Evolutionary conservation across 2,888 invertebrate species (phyloP), one percentile per base, ranked within the genome.

Genomic region (Lomographa bimaculata): DNA sequence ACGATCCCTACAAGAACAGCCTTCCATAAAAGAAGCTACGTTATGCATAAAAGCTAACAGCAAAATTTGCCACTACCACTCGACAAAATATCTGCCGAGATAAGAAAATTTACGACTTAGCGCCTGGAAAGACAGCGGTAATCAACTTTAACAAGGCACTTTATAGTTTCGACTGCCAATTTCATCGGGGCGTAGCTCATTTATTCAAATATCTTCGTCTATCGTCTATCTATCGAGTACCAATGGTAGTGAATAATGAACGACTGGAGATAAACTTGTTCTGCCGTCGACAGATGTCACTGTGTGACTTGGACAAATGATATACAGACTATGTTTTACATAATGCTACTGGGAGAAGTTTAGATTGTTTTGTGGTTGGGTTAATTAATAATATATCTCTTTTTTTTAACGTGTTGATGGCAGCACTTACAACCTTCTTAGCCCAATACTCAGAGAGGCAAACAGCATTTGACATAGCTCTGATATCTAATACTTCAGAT

Each of bases 271-370:
- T 80, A 78, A 79, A 79, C 79, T 74, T 64, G 81, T 81, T 78
- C 54, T 48, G 16, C 28, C 50, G 66, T 50, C 69, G 79, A 81
- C 81, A 78, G 76, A 81, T 74, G 81, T 80, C 81, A 78, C 65
- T 52, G 57, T 42, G 54, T 55, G 64, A 69, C 67, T 64, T 39
- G 59, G 74, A 82, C 80, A 80, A 82, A 82, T 81, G 79, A 76
- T 78, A 76, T 64, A 36, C 30, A 17, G 23, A n/a, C 19, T 18
- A 7, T 1, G 26, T 23, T 50, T 54, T 42, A 50, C 46, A 50
- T 54, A 50, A 50, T 46, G 39, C 45, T 43, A 41, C 44, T 47
- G 36, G 30, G n/a, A 40, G 29, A 34, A 34, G 24, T 30, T 10
- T 5, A 21, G 8, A 33, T 40, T 29, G 34, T 24, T 34, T 28